Percentiles rank a stretch among this genome's conserved stretches.
Conservation (phyloP, 2,888 invertebrate genomes). For the Caenorhabditis sinica region DNA sequence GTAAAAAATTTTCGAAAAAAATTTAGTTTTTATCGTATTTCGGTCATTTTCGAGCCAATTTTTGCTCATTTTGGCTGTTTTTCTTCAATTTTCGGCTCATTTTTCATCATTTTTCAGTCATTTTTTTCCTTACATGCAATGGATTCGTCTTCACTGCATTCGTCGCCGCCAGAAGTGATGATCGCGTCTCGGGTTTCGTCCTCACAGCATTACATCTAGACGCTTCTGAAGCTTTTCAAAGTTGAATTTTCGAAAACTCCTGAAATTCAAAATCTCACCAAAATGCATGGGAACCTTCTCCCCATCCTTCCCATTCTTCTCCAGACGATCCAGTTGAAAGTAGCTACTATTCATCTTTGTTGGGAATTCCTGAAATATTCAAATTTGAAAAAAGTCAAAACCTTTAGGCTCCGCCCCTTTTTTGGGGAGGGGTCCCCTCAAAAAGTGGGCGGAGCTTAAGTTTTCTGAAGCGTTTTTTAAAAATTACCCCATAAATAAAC, state of each 20-base stretch:
- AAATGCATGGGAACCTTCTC: constrained; percentile 70
- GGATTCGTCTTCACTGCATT: constrained; percentile 74
- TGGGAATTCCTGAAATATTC: constrained; percentile 75
- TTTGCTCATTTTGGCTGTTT: no score
- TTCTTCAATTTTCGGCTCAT: neutral
- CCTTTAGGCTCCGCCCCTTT: no score
- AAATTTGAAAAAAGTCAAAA: neutral
- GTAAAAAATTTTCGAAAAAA: no score
- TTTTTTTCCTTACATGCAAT: constrained; percentile 48
- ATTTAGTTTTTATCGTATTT: no score
- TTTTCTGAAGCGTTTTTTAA: no score
- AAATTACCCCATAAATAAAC: constrained; percentile 71
- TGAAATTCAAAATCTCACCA: constrained; percentile 49
- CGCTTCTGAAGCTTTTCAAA: constrained; percentile 53
- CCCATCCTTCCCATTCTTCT: constrained; percentile 65
- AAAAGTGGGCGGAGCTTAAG: no score
- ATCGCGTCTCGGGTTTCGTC: constrained; percentile 80
- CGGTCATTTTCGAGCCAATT: no score
- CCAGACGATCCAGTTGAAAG: constrained; percentile 79
- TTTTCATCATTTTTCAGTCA: neutral
- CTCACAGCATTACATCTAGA: constrained; percentile 76
- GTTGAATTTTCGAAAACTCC: neutral
- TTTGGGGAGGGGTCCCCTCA: no score
- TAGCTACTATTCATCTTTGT: constrained; percentile 72
- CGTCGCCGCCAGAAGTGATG: constrained; percentile 76